These are phyloP conservation scores for Strongylocentrotus purpuratus DNA, from an alignment of 35 echinoderm and acorn worm species.

Conservation along the genomic window DNA sequence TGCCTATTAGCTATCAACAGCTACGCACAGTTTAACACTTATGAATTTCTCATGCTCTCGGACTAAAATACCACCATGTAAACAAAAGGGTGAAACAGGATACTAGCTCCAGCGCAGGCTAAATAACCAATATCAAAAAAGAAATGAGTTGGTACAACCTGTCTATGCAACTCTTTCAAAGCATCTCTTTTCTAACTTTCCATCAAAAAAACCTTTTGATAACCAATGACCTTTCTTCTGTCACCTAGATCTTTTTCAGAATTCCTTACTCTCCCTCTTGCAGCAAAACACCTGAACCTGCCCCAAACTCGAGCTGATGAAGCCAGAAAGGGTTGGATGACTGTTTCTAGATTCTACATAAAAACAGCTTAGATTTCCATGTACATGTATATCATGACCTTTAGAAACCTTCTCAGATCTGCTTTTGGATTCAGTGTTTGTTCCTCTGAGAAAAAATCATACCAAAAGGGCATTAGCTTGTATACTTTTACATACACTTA, in stretches of 20 bases:
- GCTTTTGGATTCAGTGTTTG: background rate
- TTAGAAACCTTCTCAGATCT: background rate
- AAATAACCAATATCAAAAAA: background rate
- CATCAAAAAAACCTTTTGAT: no score
- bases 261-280: no score
- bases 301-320: no score
- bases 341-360: background rate
- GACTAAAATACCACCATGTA: background rate
- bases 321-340: no score
- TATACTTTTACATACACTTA: no score
- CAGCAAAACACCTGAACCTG: no score
- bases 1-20: conserved; percentile 17
- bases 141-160: background rate
- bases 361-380: background rate
- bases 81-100: background rate
- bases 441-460: background rate
- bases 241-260: no score
- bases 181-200: no score
- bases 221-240: no score
- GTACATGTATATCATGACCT: background rate
- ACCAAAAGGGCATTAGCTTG: no score
- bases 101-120: background rate
- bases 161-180: no score
- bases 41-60: background rate
- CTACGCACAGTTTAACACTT: background rate